These are phyloP conservation scores for Dascillus cervinus DNA, from an alignment of 2,888 invertebrate genomes.

Conservation along the genomic window DNA sequence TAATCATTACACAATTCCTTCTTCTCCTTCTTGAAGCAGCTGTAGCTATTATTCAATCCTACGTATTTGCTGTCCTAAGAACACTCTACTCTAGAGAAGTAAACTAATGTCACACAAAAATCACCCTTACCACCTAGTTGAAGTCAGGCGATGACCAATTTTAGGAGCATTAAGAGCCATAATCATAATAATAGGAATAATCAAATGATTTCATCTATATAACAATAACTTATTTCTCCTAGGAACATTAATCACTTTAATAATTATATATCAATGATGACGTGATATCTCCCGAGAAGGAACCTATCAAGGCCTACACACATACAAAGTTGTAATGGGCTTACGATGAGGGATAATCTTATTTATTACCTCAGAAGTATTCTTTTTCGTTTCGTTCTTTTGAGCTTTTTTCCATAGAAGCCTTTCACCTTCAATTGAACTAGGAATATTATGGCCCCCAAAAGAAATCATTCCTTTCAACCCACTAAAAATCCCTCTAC, in stretches of 20 bases:
- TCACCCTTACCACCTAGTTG: slow-evolving; percentile 57
- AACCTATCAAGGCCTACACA: slow-evolving; percentile 58
- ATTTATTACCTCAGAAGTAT: slow-evolving; percentile 64
- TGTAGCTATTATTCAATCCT: slow-evolving; percentile 58
- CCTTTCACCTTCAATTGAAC: slow-evolving; percentile 47
- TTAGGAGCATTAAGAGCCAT: slow-evolving; percentile 52
- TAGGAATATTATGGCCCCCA: slow-evolving; percentile 59
- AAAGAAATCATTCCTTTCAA: slow-evolving; percentile 54
- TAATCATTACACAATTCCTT: slow-evolving; percentile 42
- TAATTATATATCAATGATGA: slow-evolving; percentile 61
- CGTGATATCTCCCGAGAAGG: slow-evolving; percentile 62
- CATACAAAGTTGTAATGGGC: slow-evolving; percentile 49
- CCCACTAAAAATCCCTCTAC: slow-evolving; percentile 60
- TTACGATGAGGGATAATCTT: slow-evolving; percentile 64
- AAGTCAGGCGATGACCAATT: slow-evolving; percentile 55
- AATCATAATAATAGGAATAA: slow-evolving; percentile 49
- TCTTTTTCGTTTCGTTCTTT: slow-evolving; percentile 56
- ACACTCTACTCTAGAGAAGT: slow-evolving; percentile 62
- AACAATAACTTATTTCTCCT: slow-evolving; percentile 47
- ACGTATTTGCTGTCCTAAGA: slow-evolving; percentile 58
- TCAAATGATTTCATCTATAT: slow-evolving; percentile 57
- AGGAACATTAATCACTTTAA: slow-evolving; percentile 42
- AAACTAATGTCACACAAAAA: slow-evolving; percentile 51
- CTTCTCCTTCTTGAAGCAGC: slow-evolving; percentile 51
- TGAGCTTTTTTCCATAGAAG: slow-evolving; percentile 53